These are phyloP conservation scores for Horisme vitalbata DNA, from an alignment of 2,888 invertebrate species.

Conservation along the genomic window DNA sequence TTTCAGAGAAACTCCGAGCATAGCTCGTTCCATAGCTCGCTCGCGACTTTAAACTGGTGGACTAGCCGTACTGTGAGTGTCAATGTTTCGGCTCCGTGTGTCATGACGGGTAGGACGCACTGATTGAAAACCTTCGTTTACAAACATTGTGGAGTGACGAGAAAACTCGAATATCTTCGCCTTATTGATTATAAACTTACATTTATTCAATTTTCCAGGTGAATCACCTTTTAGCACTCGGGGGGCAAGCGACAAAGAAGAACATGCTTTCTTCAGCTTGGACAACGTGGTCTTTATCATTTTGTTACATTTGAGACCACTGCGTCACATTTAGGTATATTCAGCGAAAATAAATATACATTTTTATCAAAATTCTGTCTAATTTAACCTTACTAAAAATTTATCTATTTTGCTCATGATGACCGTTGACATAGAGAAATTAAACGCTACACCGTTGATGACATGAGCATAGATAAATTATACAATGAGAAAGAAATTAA, in stretches of 20 bases:
- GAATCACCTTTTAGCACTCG: slow-evolving; percentile 42
- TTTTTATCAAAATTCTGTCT: slow-evolving; percentile 38
- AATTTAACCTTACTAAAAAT: slow-evolving; percentile 27
- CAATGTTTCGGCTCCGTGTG: too few species aligned
- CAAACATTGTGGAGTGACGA: too few species aligned
- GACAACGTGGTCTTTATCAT: slow-evolving; percentile 51
- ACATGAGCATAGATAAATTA: too few species aligned
- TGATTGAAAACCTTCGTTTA: too few species aligned
- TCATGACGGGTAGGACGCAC: too few species aligned
- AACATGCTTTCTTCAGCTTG: slow-evolving; percentile 47
- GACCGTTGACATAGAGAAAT: slow-evolving; percentile 10
- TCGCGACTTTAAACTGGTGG: too few species aligned
- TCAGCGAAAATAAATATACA: slow-evolving; percentile 59
- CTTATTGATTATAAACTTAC: slow-evolving; percentile 45
- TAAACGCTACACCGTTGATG: too few species aligned
- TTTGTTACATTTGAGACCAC: slow-evolving; percentile 30
- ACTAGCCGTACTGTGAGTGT: too few species aligned
- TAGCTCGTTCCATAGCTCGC: too few species aligned
- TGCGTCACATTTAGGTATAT: slow-evolving; percentile 40
- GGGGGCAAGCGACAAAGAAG: slow-evolving; percentile 40
- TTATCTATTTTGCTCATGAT: slow-evolving; percentile 26
- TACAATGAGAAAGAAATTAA: too few species aligned
- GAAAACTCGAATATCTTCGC: too few species aligned
- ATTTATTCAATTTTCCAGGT: slow-evolving; percentile 44
- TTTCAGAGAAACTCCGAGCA: too few species aligned